Base-by-base conservation (phyloP, 2,113 vertebrate genomes). In the Gallinago paraguaiae region DNA sequence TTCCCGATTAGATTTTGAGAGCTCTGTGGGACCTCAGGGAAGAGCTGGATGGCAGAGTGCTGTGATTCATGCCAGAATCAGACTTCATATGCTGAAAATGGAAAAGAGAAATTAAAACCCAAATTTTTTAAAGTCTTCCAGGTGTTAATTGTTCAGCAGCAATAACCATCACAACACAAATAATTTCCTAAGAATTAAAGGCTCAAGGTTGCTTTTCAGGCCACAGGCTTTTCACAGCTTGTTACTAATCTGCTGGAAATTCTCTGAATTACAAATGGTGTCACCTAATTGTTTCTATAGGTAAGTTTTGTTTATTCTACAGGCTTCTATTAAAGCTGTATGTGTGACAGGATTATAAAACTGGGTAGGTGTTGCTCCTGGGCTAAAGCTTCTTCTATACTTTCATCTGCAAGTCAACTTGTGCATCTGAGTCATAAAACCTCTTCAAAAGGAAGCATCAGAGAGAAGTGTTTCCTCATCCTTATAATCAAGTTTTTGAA, bases 361-460 rank as follows among this genome's bases (percentile, higher is more conserved):
- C 43, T 24, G 15, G 43, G 77, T 91, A 90, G 88, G 72, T 84
- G 74, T 96, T 92, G 91, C 93, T 95, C 67, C 84, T 90, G 72
- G 90, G 82, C 92, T 93, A 89, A 80, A 91, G 70, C 86, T 94
- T 93, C 83, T 63, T 28, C 61, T 92, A 27, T 72, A 65, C 41
- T 93, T 90, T 84, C 60, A 94, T 89, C 86, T 90, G 71, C 31
- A 94, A 86, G 75, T 75, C 91, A 94, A 94, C 93, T 91, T 89
- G 77, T 91, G 51, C 57, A 45, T 69, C 74, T 88, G 95, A 94
- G 78, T 95, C 95, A 93, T 90, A 92, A 88, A 85, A 86, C 69
- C 68, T 90, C 84, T 80, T 95, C 83, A 91, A 92, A 96, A 92
- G 53, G 59, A 80, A 79, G 68, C 12, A 0, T 71, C 88, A 83